A percentile compares a stretch with the other conserved stretches of the same genome.
phyloP scores from a whole-genome alignment of 2,113 vertebrate genomes.

The Malurus elegans region DNA sequence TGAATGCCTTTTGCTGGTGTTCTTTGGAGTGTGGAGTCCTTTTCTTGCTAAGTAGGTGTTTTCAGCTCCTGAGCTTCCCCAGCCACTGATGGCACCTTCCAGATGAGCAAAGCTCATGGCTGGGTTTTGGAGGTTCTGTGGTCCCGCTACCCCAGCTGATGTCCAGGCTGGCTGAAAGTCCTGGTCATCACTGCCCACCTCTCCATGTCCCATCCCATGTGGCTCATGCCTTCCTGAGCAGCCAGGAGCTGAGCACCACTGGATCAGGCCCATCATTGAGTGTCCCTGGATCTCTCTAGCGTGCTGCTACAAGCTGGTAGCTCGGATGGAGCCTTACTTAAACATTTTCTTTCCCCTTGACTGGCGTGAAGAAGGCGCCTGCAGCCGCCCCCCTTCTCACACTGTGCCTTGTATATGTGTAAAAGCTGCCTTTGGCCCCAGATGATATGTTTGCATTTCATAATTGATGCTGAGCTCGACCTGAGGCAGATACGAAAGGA shows the following conservation, averaged over 20 bases:
- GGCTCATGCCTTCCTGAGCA: rapidly evolving
- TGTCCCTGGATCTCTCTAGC: rapidly evolving
- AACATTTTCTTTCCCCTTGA: neutral
- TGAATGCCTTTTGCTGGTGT: neutral
- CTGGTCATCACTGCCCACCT: neutral
- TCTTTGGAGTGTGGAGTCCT: neutral
- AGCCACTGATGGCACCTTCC: neutral
- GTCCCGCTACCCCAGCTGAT: neutral
- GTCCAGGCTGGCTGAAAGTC: neutral
- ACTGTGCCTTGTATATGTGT: neutral
- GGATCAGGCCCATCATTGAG: neutral
- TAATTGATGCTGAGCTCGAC: slow-evolving; percentile 4
- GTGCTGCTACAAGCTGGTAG: neutral
- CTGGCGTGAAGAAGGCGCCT: neutral
- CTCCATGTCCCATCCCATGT: neutral
- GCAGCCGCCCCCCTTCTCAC: rapidly evolving
- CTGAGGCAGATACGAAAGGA: slow-evolving; percentile 23
- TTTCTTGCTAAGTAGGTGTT: neutral
- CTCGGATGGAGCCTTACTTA: neutral
- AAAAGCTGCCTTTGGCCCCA: slow-evolving; percentile 13
- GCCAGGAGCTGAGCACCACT: rapidly evolving
- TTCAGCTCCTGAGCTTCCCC: rapidly evolving
- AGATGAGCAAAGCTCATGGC: rapidly evolving
- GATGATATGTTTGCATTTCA: slow-evolving; percentile 21
- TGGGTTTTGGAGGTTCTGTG: rapidly evolving